Percentiles rank a stretch among this genome's conserved stretches.
Conservation (phyloP, 2,888 invertebrate species). For the Corythucha ciliata region DNA sequence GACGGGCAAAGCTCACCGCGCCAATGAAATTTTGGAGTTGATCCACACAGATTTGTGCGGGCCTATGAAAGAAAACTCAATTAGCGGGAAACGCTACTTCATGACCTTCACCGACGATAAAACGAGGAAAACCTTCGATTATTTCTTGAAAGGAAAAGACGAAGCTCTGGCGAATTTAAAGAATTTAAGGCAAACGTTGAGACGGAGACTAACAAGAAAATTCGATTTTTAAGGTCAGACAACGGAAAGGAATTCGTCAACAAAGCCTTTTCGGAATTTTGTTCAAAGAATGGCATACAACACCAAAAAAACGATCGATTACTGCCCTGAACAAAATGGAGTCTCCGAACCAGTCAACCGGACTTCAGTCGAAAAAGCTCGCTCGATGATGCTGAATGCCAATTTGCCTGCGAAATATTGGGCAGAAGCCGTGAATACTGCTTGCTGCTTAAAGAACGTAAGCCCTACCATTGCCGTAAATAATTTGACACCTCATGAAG, state of each 20-base stretch:
- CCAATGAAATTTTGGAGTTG: slow-evolving; percentile 1
- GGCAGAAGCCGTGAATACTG: slow-evolving; percentile 17
- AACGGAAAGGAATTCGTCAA: slow-evolving; percentile 10
- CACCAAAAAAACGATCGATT: slow-evolving; percentile 12
- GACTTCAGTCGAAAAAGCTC: slow-evolving; percentile 12
- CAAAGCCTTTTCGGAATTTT: slow-evolving; percentile 9
- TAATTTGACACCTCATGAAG: slow-evolving; percentile 13
- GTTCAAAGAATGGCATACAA: slow-evolving; percentile 1
- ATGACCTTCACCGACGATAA: slow-evolving; percentile 15
- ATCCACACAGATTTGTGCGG: slow-evolving; percentile 7
- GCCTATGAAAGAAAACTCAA: slow-evolving; percentile 4
- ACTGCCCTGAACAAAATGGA: slow-evolving; percentile 14
- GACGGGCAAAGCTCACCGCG: neutral
- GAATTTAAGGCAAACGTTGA: slow-evolving; percentile 8
- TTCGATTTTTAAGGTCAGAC: slow-evolving; percentile 10
- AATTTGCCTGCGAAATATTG: too few species aligned
- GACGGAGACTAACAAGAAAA: slow-evolving; percentile 10
- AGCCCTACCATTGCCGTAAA: slow-evolving; percentile 7
- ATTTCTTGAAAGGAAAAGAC: slow-evolving; percentile 12
- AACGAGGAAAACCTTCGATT: slow-evolving; percentile 15
- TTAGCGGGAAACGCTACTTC: slow-evolving; percentile 12
- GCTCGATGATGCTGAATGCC: slow-evolving; percentile 15
- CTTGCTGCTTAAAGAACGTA: slow-evolving; percentile 6
- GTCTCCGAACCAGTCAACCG: slow-evolving; percentile 13
- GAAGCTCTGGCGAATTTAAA: slow-evolving; percentile 7